These are phyloP conservation scores for Cheilosia grossa DNA, from an alignment of 2,888 invertebrate genomes.

Conservation along the genomic window DNA sequence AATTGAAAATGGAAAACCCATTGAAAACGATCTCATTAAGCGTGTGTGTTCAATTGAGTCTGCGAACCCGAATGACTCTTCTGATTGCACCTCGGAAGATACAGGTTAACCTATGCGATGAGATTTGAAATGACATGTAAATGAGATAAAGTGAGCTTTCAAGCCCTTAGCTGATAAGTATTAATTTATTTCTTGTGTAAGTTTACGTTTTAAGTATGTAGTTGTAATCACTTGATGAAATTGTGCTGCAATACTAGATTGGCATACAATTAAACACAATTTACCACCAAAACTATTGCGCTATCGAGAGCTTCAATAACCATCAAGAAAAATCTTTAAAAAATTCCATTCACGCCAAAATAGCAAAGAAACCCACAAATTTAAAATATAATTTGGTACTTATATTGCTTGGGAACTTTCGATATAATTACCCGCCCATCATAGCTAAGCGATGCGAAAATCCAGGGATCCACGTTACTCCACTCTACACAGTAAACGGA, in stretches of 20 bases:
- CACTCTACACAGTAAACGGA: slow-evolving; percentile 98
- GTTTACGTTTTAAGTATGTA: slow-evolving; percentile 1
- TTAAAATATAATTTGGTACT: slow-evolving; percentile 95
- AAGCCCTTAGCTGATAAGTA: neutral
- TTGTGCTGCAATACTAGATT: slow-evolving; percentile 12
- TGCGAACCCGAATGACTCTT: slow-evolving; percentile 87
- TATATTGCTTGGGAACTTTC: slow-evolving; percentile 95
- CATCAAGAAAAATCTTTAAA: neutral
- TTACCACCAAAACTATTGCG: no score
- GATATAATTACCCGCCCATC: slow-evolving; percentile 97
- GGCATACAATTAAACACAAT: no score
- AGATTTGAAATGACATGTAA: no score
- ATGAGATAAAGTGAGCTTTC: no score
- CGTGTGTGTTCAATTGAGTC: slow-evolving; percentile 86
- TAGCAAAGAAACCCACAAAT: neutral
- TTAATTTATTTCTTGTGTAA: slow-evolving; percentile 19
- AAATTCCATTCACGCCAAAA: neutral
- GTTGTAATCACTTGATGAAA: neutral
- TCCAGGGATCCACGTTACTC: slow-evolving; percentile 99
- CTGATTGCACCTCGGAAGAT: slow-evolving; percentile 87
- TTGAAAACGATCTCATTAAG: slow-evolving; percentile 82
- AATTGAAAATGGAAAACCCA: slow-evolving; percentile 82
- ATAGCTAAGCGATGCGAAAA: slow-evolving; percentile 97
- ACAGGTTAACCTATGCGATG: slow-evolving; percentile 80
- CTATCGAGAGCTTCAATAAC: neutral